Evolutionary conservation across 2,888 invertebrate species (phyloP), one percentile per base, ranked within the genome.

Genomic region (Xestia rhomboidea): DNA sequence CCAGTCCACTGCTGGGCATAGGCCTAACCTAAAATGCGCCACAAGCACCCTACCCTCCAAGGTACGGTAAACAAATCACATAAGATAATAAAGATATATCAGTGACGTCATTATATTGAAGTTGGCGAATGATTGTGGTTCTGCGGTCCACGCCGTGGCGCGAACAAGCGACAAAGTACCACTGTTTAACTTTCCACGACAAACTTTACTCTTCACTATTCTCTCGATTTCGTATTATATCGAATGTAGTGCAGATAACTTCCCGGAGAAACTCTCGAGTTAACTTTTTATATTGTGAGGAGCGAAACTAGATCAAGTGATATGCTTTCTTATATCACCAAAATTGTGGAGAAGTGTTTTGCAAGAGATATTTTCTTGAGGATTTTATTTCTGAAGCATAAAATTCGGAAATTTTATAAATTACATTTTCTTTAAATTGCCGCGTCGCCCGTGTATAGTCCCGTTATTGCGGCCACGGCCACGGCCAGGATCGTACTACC

Each of bases 181-280:
- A 89, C 89, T 90, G 91, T 92, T 91, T 91, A 94, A 93, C 93
- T 93, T 93, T 88, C 88, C 79, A 86, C 88, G 82, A 87, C 88
- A 90, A 92, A 94, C 92, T 93, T 91, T 90, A 89, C 89, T 90
- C 90, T 90, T 90, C 89, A 90, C 89, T 89, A 89, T 90, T 91
- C 90, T 89, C 91, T 89, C 89, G 87, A 91, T 93, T 91, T 91
- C 89, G 86, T 90, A 89, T 91, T 91, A 91, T 91, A 91, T 91
- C 86, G 87, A 91, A 90, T 90, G 87, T 90, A 89, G 89, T 90
- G 88, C 84, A 89, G 87, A 89, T 89, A 90, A 89, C 89, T 91
- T 90, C 83, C 79, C 76, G 83, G 74, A 77, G 84, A 90, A 88
- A 90, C 88, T 90, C 83, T 85, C 77, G 76, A 85, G 89, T 88